These are phyloP conservation scores for Xerus rutilus DNA, from an alignment of 2,797 vertebrate genomes.

Conservation along the genomic window DNA sequence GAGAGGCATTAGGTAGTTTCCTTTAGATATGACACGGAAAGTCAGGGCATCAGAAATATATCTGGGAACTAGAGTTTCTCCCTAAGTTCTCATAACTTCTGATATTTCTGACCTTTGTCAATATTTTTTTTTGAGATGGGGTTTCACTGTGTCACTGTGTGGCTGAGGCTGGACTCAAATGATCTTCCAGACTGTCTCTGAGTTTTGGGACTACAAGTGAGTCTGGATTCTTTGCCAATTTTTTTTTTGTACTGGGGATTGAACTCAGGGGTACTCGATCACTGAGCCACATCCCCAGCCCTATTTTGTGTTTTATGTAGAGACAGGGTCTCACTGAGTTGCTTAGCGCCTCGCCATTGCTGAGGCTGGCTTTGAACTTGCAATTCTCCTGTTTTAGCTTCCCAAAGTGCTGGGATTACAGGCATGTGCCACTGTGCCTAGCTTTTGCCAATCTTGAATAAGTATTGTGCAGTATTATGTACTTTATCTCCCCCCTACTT, in stretches of 20 bases:
- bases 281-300: too few relatives aligned
- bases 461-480: neutral
- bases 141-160: neutral
- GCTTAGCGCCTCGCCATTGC: too few relatives aligned
- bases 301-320: too few relatives aligned
- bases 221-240: neutral
- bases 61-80: neutral
- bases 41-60: slow-evolving; percentile 19
- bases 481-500: neutral
- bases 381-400: too few relatives aligned
- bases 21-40: slow-evolving; percentile 24
- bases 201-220: neutral
- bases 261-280: too few relatives aligned
- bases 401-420: too few relatives aligned
- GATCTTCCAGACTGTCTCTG: neutral
- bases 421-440: too few relatives aligned
- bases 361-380: too few relatives aligned
- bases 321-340: too few relatives aligned
- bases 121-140: neutral
- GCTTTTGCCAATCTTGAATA: neutral
- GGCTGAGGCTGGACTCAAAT: neutral
- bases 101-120: slow-evolving; percentile 34
- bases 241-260: too few relatives aligned
- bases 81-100: neutral
- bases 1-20: neutral